These are phyloP conservation scores for Clupea harengus DNA, from an alignment of 2,113 vertebrate species.

Conservation along the genomic window DNA sequence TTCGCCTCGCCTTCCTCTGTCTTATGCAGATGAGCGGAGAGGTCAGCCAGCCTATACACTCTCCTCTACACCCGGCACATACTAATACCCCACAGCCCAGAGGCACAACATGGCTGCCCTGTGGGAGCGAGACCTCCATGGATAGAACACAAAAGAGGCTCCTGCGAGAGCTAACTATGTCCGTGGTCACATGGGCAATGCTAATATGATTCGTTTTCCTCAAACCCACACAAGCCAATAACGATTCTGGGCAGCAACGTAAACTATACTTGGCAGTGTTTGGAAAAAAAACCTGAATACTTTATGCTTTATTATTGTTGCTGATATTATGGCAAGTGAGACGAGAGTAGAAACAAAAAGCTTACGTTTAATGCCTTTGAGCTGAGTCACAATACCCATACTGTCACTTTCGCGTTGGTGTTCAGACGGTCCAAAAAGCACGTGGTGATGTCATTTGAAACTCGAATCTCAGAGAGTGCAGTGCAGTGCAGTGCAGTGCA, in stretches of 20 bases:
- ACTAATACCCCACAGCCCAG: slow-evolving; percentile 49
- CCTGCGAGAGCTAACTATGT: background rate
- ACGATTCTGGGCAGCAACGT: background rate
- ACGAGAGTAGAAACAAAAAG: too few species aligned
- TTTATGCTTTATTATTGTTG: too few species aligned
- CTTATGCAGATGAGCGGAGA: slow-evolving; percentile 67
- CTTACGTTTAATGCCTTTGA: background rate
- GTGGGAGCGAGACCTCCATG: background rate
- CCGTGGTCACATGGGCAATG: background rate
- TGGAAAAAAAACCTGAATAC: too few species aligned
- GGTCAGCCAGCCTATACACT: slow-evolving; percentile 62
- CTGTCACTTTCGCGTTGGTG: too few species aligned
- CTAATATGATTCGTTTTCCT: background rate
- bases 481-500: background rate
- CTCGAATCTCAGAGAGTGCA: background rate
- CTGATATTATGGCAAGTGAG: too few species aligned
- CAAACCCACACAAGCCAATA: background rate
- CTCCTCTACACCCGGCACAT: slow-evolving; percentile 55
- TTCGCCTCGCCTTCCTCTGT: slow-evolving; percentile 55
- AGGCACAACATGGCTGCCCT: background rate
- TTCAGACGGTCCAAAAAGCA: too few species aligned
- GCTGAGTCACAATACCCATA: too few species aligned
- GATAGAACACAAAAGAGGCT: background rate
- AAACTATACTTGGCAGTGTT: background rate
- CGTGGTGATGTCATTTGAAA: too few species aligned